Evolutionary conservation across 2,797 vertebrate species (phyloP).

Genomic region (Vespertilio murinus): DNA sequence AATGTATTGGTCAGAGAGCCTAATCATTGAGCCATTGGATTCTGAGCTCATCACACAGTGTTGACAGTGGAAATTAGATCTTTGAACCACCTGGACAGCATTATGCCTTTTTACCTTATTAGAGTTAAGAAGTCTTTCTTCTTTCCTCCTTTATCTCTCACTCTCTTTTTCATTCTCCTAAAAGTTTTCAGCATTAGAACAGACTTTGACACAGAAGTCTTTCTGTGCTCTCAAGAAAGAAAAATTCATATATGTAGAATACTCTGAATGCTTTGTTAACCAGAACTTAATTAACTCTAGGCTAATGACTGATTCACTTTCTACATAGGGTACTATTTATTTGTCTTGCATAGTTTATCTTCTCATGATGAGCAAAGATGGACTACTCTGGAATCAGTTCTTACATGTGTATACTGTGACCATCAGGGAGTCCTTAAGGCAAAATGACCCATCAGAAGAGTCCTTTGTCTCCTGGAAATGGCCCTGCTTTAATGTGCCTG

Average conservation of each 20-base stretch:
- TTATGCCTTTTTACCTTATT: background rate
- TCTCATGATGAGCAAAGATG: background rate
- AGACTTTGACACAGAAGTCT: background rate
- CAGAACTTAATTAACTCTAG: background rate
- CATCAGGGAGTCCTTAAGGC: background rate
- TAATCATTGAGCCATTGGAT: background rate
- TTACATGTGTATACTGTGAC: background rate
- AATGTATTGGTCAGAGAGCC: background rate
- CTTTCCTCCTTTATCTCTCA: background rate
- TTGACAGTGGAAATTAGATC: constrained; percentile 15
- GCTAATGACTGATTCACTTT: background rate
- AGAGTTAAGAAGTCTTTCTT: background rate
- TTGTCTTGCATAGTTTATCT: background rate
- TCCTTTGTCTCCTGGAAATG: background rate
- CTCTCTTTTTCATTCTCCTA: background rate
- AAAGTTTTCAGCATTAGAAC: background rate
- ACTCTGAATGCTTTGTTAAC: background rate
- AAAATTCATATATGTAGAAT: background rate
- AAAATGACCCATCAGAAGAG: background rate
- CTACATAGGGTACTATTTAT: background rate
- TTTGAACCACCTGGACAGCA: background rate
- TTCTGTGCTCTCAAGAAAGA: background rate
- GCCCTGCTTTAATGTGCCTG: background rate
- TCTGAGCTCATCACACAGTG: background rate
- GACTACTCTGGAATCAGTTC: background rate